These are phyloP conservation scores for Antigone vipio DNA, from an alignment of 2,113 vertebrate genomes.

Conservation along the genomic window DNA sequence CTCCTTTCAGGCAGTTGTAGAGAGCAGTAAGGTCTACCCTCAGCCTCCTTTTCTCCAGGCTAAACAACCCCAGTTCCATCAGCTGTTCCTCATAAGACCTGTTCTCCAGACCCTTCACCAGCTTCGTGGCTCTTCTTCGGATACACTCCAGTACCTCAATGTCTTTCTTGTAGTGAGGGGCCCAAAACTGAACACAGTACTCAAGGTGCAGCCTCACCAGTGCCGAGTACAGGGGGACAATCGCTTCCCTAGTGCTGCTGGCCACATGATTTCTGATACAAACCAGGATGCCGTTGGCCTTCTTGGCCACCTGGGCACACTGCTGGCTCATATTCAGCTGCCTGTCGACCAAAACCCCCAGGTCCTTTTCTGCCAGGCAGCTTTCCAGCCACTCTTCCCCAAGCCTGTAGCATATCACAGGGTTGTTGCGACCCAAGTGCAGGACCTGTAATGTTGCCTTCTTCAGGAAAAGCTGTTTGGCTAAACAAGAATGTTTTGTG, in stretches of 20 bases:
- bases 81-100: neutral
- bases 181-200: neutral
- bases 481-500: neutral
- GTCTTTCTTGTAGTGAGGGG: neutral
- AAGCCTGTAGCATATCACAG: neutral
- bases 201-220: fast-evolving
- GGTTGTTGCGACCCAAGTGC: neutral
- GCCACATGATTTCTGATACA: neutral
- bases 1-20: neutral
- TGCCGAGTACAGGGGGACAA: fast-evolving
- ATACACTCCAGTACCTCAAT: fast-evolving
- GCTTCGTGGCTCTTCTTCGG: fast-evolving
- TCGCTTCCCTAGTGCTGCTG: neutral
- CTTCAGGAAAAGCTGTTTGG: neutral
- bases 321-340: fast-evolving
- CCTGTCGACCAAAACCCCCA: fast-evolving
- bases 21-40: neutral
- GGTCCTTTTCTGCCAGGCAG: neutral
- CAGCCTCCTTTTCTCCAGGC: neutral
- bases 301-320: neutral
- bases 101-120: neutral
- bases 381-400: neutral
- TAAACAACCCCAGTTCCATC: neutral
- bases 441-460: neutral
- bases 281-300: neutral